Percentiles rank a stretch among this genome's conserved stretches.
Evolutionary conservation across 2,888 invertebrate species (phyloP).

Genomic region (Caenorhabditis sinica): DNA sequence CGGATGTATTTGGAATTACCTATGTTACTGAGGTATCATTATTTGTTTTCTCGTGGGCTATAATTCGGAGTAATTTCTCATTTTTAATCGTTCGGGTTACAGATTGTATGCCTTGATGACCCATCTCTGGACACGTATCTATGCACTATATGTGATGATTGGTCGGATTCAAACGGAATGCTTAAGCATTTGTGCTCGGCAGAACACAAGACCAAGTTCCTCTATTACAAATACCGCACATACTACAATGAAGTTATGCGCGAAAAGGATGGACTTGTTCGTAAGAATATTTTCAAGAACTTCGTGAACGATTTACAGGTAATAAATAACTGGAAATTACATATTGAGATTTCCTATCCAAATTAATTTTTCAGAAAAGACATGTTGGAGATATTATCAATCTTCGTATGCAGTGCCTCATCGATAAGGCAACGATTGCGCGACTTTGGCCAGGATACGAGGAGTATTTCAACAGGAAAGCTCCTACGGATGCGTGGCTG

Average conservation of each 20-base stretch:
- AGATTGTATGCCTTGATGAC: constrained; percentile 69
- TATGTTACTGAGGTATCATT: constrained; percentile 23
- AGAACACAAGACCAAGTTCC: constrained; percentile 48
- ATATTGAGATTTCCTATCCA: neutral
- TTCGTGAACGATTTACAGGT: constrained; percentile 46
- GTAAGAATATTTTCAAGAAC: constrained; percentile 36
- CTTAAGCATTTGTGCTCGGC: constrained; percentile 48
- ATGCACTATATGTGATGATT: constrained; percentile 62
- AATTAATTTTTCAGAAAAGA: constrained; percentile 20
- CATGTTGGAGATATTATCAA: neutral
- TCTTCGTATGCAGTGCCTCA: constrained; percentile 31
- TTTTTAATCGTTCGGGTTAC: neutral
- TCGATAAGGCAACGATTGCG: constrained; percentile 55
- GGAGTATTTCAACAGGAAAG: constrained; percentile 25
- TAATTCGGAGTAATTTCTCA: neutral
- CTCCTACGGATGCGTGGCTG: neutral
- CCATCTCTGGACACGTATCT: constrained; percentile 57
- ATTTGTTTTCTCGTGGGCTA: neutral
- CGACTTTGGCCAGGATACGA: constrained; percentile 65
- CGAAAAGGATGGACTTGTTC: constrained; percentile 20
- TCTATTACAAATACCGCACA: constrained; percentile 18
- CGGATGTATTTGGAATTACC: constrained; percentile 30
- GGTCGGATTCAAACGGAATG: constrained; percentile 64
- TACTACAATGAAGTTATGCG: constrained; percentile 18
- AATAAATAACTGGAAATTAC: neutral